Evolutionary conservation across 2,113 vertebrate species (phyloP).

Genomic region (Piprites chloris): DNA sequence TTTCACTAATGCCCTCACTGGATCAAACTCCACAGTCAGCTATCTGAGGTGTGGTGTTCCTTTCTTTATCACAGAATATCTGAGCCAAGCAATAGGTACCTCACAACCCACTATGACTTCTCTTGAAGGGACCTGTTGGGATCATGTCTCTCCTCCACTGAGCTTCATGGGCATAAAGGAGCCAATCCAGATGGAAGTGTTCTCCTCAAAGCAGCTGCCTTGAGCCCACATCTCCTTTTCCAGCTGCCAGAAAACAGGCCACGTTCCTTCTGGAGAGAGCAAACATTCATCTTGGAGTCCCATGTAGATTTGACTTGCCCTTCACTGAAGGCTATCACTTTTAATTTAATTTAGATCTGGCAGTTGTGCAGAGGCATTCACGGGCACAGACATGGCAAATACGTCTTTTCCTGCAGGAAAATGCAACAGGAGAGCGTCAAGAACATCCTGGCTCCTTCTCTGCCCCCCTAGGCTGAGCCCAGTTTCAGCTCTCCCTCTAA

Average conservation of each 20-base stretch:
- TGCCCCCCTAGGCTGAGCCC: neutral
- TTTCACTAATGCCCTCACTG: neutral
- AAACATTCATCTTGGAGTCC: neutral
- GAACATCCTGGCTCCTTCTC: neutral
- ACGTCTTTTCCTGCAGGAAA: neutral
- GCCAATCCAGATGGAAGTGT: neutral
- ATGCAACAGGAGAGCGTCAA: neutral
- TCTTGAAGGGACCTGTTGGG: neutral
- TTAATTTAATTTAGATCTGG: neutral
- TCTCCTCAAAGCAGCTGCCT: neutral
- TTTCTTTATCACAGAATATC: neutral
- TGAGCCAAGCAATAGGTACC: neutral
- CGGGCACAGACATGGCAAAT: neutral
- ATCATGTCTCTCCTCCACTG: neutral
- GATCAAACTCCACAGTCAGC: neutral
- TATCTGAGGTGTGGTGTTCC: neutral
- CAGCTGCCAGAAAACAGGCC: neutral
- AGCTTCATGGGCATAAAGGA: neutral
- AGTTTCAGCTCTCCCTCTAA: neutral
- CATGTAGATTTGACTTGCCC: neutral
- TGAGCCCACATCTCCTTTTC: neutral
- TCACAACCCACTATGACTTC: neutral
- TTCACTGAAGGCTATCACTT: neutral
- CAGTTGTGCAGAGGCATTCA: neutral
- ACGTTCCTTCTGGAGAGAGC: neutral